A percentile compares a stretch with the other conserved stretches of the same genome.
phyloP scores from a whole-genome alignment of 2,888 invertebrate species.

The Pardosa pseudoannulata region DNA sequence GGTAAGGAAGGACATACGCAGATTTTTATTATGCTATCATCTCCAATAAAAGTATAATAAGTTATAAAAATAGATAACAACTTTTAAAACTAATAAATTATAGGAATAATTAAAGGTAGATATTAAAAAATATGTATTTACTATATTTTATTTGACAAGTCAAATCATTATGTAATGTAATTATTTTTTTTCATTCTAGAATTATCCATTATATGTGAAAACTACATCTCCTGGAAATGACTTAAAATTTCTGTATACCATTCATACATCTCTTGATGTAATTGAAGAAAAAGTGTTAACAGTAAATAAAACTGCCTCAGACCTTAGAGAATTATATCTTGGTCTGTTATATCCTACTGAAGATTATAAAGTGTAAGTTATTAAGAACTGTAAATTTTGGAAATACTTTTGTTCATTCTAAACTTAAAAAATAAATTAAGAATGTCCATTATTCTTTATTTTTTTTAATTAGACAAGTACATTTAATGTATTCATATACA shows the following conservation, averaged over 20 bases:
- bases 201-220: constrained; percentile 92
- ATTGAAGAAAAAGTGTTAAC: constrained; percentile 87
- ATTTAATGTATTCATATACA: too few relatives aligned
- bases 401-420: neutral
- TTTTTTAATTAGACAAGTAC: neutral
- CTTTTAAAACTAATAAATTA: too few relatives aligned
- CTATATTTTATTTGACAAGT: too few relatives aligned
- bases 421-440: neutral
- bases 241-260: constrained; percentile 93
- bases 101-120: too few relatives aligned
- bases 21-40: too few relatives aligned
- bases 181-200: constrained; percentile 81
- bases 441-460: neutral
- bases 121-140: too few relatives aligned
- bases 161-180: too few relatives aligned
- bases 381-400: neutral
- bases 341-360: constrained; percentile 95
- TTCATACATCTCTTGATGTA: constrained; percentile 92
- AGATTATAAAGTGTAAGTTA: constrained; percentile 92
- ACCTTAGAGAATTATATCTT: constrained; percentile 91
- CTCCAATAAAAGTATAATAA: too few relatives aligned
- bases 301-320: constrained; percentile 80
- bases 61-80: too few relatives aligned
- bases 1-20: too few relatives aligned
- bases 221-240: constrained; percentile 83